These are phyloP conservation scores for Ormyrus labotus DNA, from an alignment of 2,888 invertebrate species.

Conservation along the genomic window DNA sequence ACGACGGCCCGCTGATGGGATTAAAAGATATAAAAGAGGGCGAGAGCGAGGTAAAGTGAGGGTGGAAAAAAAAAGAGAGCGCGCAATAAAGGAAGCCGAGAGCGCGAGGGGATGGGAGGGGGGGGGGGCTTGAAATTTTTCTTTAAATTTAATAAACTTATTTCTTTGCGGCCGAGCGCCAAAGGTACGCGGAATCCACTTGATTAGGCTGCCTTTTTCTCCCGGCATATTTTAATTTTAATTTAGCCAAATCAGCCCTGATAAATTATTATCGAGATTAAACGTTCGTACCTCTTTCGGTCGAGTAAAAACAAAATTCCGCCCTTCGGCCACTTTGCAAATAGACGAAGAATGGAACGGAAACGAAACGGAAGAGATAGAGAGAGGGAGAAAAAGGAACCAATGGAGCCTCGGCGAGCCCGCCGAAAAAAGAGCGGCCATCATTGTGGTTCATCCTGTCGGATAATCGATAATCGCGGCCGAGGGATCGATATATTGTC, in stretches of 20 bases:
- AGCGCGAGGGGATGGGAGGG: neutral
- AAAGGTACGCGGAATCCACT: conserved; percentile 3
- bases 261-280: no score
- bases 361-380: neutral
- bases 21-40: conserved; percentile 62
- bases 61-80: no score
- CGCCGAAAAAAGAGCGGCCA: conserved; percentile 32
- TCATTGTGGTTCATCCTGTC: conserved; percentile 18
- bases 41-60: conserved; percentile 24
- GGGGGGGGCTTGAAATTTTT: conserved; percentile 17
- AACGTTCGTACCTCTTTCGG: no score
- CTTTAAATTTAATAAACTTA: conserved; percentile 48
- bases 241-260: neutral
- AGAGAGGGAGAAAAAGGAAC: neutral
- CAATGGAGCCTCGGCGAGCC: conserved; percentile 31
- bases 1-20: conserved; percentile 65
- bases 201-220: neutral
- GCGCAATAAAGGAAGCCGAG: no score
- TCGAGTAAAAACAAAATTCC: no score
- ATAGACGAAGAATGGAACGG: no score
- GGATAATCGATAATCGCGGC: conserved; percentile 52
- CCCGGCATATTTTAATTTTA: neutral
- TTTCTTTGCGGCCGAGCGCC: conserved; percentile 19
- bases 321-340: no score
- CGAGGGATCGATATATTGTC: conserved; percentile 47